These are phyloP conservation scores for Bombus picipes DNA, from an alignment of 1,140 invertebrate genomes.

Conservation along the genomic window DNA sequence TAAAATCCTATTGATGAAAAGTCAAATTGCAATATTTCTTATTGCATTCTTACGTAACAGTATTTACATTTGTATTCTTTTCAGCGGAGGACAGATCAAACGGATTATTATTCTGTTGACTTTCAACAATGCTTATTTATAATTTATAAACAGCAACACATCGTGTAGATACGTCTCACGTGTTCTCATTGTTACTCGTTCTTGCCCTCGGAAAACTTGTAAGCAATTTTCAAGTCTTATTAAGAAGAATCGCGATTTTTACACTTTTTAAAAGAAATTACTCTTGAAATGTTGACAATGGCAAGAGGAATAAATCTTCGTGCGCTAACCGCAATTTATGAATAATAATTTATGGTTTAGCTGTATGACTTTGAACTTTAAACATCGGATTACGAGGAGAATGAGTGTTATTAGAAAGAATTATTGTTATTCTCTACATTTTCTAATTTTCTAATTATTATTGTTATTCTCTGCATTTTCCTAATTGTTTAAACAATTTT, in stretches of 20 bases:
- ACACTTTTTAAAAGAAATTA: neutral
- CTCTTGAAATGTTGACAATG: too few species aligned
- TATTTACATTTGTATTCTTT: neutral
- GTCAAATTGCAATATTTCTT: neutral
- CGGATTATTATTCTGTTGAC: neutral
- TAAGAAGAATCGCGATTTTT: neutral
- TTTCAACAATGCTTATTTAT: neutral
- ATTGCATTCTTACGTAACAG: neutral
- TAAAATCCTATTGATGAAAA: neutral
- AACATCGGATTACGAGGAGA: too few species aligned
- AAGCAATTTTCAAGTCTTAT: neutral
- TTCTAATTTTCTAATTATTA: too few species aligned
- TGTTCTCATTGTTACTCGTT: neutral
- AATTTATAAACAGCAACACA: neutral
- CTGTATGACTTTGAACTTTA: too few species aligned
- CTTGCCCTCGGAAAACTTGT: fast-evolving
- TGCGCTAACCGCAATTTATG: neutral
- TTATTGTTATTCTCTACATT: too few species aligned
- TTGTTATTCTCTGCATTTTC: too few species aligned
- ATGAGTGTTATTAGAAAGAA: too few species aligned
- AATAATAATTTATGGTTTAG: neutral
- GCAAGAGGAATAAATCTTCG: neutral
- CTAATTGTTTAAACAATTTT: too few species aligned
- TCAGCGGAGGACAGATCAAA: neutral
- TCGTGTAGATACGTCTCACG: too few species aligned